Evolutionary conservation across 2,797 vertebrate species (phyloP), one percentile per base, ranked within the genome.

Genomic region (Darevskia nairensis): DNA sequence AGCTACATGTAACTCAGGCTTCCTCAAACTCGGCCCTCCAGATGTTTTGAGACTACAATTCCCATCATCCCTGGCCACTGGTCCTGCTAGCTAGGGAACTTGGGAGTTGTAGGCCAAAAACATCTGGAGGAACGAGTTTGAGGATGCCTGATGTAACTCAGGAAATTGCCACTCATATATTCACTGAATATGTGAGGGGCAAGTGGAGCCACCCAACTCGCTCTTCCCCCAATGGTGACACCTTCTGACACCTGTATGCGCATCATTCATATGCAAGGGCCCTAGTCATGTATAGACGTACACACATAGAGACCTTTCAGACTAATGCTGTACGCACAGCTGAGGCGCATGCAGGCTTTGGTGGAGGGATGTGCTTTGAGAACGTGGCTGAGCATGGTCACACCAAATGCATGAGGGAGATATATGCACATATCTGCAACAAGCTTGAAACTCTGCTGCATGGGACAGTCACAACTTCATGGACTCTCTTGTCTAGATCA

Each of bases 361-460:
- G 50, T 55, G 50, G 50, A 15, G 27, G 29, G 8, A 11, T 3
- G 11, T 15, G n/a, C 11, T n/a, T 10, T 71, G 69, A 15, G 69
- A 32, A 55, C 13, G 13, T 55, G 61, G 21, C 17, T 64, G 61
- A 64, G 19, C 21, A 19, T 23, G 21, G 61, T 72, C 71, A 6
- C 71, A 72, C 32, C 19, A 35, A 72, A 17, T 32, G 17, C 15
- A 35, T n/a, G 27, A 69, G 9, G 11, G 9, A 69, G 11, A 17
- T 3, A 17, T 29, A 80, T 55, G 8, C 8, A 10, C 21, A 8
- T 59, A 61, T 32, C 17, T 32, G 50, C 74, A 84, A 84, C 90
- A 77, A 6, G n/a, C 84, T 85, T 55, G 35, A 82, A 84, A 87
- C 69, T 91, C 86, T 93, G 68, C 71, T 78, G 1, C 5, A 1